Evolutionary conservation across 2,113 vertebrate species (phyloP), one percentile per base, ranked within the genome.

Genomic region (Paramisgurnus dabryanus): DNA sequence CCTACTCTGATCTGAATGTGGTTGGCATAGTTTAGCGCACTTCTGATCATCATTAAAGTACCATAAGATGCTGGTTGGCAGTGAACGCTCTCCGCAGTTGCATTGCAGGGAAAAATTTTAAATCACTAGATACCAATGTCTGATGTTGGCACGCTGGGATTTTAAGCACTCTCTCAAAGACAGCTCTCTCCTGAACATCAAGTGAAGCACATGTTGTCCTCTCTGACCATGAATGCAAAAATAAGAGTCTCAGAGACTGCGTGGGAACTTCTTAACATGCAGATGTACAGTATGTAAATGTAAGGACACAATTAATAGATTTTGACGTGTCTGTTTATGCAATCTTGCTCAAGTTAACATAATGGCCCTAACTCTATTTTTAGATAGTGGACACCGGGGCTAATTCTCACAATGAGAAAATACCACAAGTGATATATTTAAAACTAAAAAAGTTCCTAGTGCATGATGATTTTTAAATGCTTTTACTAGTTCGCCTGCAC

Each of bases 211-310:
- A 64, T 65, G n/a, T 43, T 22, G 67, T 13, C 60, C 27, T 43
- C 0, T 63, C 11, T 41, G 22, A 60, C 65, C 45, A 11, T 27
- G 34, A 3, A 34, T 34, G 27, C 27, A 34, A 22, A 22, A 22
- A 22, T 22, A 22, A 22, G 27, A 34, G 27, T 88, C 80, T 69
- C 82, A 84, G 81, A 87, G 85, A 83, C 87, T 87, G 84, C 84
- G 83, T 81, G 7, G 53, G 41, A 65, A 81, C 78, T 88, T 78
- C 88, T 91, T 87, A 89, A 58, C 82, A 90, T 91, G 87, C 82
- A 90, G 90, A 92, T 91, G 69, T 87, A 50, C 49, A 50, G 9
- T 57, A 91, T 93, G 90, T 85, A 89, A 89, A 92, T 89, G 41
- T 80, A 82, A 71, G 86, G 67, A 45, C 82, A 57, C 67, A 57